phyloP scores from a whole-genome alignment of 1,140 invertebrate genomes.

The Aphidius gifuensis region DNA sequence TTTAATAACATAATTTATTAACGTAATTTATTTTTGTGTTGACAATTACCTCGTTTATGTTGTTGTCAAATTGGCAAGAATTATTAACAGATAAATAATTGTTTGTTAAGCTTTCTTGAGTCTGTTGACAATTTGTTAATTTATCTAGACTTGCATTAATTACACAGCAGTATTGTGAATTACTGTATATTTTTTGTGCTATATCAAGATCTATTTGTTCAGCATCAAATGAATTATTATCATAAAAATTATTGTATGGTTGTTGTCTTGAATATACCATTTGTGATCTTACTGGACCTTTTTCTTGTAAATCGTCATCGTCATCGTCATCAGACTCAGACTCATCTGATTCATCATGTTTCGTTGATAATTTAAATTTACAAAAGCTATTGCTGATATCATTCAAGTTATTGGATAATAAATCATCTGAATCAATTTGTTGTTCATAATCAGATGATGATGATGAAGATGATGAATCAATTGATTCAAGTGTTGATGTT shows the following conservation, averaged over 20 bases:
- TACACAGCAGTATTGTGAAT: slow-evolving; percentile 32
- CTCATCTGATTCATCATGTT: slow-evolving; percentile 13
- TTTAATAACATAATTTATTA: too few species aligned
- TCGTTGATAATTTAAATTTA: slow-evolving; percentile 21
- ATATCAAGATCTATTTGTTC: slow-evolving; percentile 29
- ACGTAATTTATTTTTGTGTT: too few species aligned
- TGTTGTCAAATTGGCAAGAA: too few species aligned
- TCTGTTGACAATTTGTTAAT: slow-evolving; percentile 18
- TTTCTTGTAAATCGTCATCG: slow-evolving; percentile 30
- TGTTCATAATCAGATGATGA: too few species aligned
- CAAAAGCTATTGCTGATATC: slow-evolving; percentile 33
- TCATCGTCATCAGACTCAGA: slow-evolving; percentile 17
- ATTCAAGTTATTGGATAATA: background rate
- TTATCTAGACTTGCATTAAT: slow-evolving; percentile 35
- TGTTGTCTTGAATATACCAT: slow-evolving; percentile 21
- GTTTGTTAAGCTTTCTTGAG: background rate
- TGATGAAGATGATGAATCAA: too few species aligned
- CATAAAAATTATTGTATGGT: slow-evolving; percentile 27
- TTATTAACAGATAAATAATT: too few species aligned
- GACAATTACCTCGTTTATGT: too few species aligned
- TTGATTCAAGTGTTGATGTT: slow-evolving; percentile 1
- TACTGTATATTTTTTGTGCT: slow-evolving; percentile 33
- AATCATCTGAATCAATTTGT: slow-evolving; percentile 2
- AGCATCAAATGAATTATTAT: slow-evolving; percentile 11
- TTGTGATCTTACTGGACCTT: slow-evolving; percentile 33